Evolutionary conservation across 2,113 vertebrate genomes (phyloP).

Genomic region (Prinia subflava): DNA sequence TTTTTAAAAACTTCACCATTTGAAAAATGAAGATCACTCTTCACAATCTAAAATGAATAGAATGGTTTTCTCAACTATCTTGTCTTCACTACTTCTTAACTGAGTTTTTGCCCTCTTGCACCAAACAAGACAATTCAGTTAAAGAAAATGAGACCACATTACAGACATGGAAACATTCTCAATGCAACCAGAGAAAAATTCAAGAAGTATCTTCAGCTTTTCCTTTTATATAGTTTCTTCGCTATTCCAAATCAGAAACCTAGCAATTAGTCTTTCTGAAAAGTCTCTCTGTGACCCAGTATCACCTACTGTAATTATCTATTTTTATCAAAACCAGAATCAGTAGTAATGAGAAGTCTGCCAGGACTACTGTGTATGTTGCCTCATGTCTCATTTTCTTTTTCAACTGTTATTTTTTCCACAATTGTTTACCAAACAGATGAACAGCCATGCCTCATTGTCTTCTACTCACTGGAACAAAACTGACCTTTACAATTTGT

Average conservation of each 20-base stretch:
- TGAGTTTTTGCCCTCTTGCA: not conserved
- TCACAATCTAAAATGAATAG: not conserved
- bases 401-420: not conserved
- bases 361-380: not conserved
- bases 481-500: not conserved
- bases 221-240: not conserved
- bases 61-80: not conserved
- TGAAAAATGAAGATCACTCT: not conserved
- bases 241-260: not conserved
- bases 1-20: not conserved
- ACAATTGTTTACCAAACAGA: not conserved
- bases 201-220: not conserved
- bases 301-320: slow-evolving; percentile 4
- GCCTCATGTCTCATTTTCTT: not conserved
- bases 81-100: not conserved
- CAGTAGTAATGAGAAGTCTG: not conserved
- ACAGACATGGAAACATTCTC: not conserved
- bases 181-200: not conserved
- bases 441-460: not conserved
- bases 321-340: not conserved
- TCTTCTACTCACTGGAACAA: not conserved
- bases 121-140: not conserved
- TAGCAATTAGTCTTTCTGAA: not conserved
- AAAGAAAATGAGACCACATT: not conserved
- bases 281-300: not conserved